Base-by-base conservation (phyloP, 2,113 vertebrate species). In the Nothoprocta pentlandii region DNA sequence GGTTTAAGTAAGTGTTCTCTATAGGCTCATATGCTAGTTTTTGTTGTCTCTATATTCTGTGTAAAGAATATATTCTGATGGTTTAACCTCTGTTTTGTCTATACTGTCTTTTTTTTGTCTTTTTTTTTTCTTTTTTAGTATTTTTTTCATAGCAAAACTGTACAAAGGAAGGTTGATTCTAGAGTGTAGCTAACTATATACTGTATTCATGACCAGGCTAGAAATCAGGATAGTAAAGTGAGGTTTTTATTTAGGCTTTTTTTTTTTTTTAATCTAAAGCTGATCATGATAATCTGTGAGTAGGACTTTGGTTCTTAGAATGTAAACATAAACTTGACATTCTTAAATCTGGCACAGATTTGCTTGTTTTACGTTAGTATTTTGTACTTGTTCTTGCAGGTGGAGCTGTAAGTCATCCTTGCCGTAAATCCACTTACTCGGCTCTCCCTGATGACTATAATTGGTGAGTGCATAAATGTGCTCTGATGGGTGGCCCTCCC, bases 401-500 rank as follows among this genome's bases (percentile, higher is more conserved):
- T 42, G 92, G 97, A 95, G 75, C 88, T 62, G 41, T 95, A 32
- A 85, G 47, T 91, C 83, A 1, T 78, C 59, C 80, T 94, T 92
- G 93, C 80, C 68, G 6, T 73, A 98, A 98, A 92, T 98, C 98
- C 32, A 98, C 97, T 0, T 98, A 97, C 76, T 96, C 98, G 2
- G n/a, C 97, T 93, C 97, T 98, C 89, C 97, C 98, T 87, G 97
- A 98, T 90, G 97, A 98, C 91, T 98, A 98, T 94, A 98, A 98
- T 5, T 98, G 98, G 98, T 98, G 96, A 39, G 96, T 96, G 96
- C 71, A 66, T 80, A 91, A 89, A 92, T 1, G 1, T 39, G 73
- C 78, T 94, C 78, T 58, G 39, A 54, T 63, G 3, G 16, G 30
- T 66, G 39, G 9, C 30, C 23, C 69, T 95, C 62, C 36, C 5